Conservation (phyloP, 2,797 vertebrate genomes). For the Acanthiza pusilla region DNA sequence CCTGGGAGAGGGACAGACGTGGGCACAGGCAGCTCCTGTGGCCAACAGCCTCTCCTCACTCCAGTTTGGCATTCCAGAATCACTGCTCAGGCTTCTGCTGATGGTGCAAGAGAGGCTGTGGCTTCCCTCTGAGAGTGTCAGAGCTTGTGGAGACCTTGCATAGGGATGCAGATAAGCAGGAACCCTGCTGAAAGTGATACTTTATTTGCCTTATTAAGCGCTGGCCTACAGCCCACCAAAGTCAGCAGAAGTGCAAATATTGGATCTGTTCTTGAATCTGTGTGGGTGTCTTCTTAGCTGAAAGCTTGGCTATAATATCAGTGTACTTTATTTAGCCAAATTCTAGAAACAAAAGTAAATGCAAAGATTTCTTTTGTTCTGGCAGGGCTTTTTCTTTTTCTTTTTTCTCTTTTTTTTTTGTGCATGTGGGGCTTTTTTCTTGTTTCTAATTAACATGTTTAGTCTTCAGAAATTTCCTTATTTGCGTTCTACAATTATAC, state of each 20-base stretch:
- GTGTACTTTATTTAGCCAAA: not conserved
- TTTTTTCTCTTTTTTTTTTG: not conserved
- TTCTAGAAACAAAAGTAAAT: not conserved
- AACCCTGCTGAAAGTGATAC: not conserved
- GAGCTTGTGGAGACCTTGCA: not conserved
- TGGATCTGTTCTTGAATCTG: not conserved
- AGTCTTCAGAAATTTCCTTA: conserved; percentile 12
- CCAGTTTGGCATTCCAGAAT: rapidly evolving
- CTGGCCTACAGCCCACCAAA: not conserved
- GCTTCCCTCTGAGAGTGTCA: not conserved
- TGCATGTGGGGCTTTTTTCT: not conserved
- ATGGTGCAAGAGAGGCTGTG: not conserved
- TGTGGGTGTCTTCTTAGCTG: not conserved
- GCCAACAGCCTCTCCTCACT: not conserved
- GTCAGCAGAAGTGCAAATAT: not conserved
- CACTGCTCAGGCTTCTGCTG: not conserved
- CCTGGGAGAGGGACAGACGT: rapidly evolving
- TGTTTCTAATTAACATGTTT: conserved; percentile 34
- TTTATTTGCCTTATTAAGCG: not conserved
- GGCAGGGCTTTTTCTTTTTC: not conserved
- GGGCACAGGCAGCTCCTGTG: not conserved
- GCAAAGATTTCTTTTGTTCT: not conserved
- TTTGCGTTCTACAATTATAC: not conserved
- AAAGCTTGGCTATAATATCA: not conserved
- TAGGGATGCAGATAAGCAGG: not conserved